These are phyloP conservation scores for Gasteruption jaculator DNA, from an alignment of 2,888 invertebrate genomes.

Conservation along the genomic window DNA sequence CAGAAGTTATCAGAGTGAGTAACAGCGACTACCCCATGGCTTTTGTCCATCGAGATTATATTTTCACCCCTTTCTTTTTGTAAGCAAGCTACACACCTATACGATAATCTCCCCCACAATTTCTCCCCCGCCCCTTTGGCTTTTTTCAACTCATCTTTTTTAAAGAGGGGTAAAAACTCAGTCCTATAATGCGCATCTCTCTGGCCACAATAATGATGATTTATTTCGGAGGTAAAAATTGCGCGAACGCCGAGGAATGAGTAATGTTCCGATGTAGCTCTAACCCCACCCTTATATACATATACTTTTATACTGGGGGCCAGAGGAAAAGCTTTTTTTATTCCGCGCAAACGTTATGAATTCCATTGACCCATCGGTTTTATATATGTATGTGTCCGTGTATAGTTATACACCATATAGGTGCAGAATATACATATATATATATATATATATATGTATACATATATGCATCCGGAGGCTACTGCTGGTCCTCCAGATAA, in stretches of 20 bases:
- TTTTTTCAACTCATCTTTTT: background rate
- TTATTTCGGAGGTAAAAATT: conserved; percentile 59
- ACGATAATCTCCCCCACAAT: conserved; percentile 47
- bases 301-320: conserved; percentile 17
- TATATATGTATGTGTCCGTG: no score
- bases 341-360: conserved; percentile 43
- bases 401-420: no score
- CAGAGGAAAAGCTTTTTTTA: conserved; percentile 43
- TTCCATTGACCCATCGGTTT: conserved; percentile 45
- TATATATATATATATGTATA: conserved; percentile 19
- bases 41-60: no score
- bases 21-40: no score
- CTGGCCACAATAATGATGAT: conserved; percentile 59
- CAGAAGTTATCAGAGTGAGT: no score
- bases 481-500: conserved; percentile 42
- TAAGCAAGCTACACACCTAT: conserved; percentile 28
- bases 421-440: conserved; percentile 18
- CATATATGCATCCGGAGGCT: background rate
- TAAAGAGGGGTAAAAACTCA: conserved; percentile 16
- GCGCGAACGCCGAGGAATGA: conserved; percentile 56
- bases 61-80: conserved; percentile 13
- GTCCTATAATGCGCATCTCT: conserved; percentile 46
- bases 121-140: background rate
- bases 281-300: conserved; percentile 24
- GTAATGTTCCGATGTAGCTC: conserved; percentile 54